phyloP scores from a whole-genome alignment of 2,113 vertebrate genomes.

The Gracilinanus agilis region DNA sequence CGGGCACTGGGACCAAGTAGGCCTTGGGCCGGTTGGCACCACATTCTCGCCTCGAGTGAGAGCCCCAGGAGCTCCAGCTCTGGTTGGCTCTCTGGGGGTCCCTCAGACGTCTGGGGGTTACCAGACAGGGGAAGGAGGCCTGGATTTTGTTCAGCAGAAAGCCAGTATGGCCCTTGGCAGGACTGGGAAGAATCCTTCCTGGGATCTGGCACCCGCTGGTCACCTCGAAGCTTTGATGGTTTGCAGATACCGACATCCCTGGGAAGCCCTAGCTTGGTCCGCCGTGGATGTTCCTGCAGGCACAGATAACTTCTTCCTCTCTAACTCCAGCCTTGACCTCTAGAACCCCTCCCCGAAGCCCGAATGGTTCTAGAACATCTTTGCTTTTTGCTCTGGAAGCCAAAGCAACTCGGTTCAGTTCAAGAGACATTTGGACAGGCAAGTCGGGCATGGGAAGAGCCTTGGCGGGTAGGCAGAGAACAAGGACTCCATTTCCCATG shows the following conservation, averaged over 20 bases:
- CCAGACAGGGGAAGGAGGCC: background rate
- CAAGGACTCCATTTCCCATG: background rate
- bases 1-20: background rate
- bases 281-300: background rate
- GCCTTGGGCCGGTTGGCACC: background rate
- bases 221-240: background rate
- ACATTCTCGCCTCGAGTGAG: background rate
- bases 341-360: background rate
- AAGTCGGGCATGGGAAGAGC: background rate
- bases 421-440: too few relatives aligned
- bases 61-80: background rate
- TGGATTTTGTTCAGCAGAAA: background rate
- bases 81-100: background rate
- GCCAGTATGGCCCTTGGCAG: too few relatives aligned
- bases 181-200: background rate
- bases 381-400: background rate
- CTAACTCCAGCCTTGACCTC: background rate
- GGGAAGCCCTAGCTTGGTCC: background rate
- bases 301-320: background rate
- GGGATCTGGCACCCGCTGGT: too few relatives aligned
- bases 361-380: background rate
- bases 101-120: background rate
- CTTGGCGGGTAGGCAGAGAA: background rate
- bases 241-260: background rate
- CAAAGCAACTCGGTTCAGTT: background rate